Base-by-base conservation (phyloP, 2,888 invertebrate species). In the Heliothis peltigera region DNA sequence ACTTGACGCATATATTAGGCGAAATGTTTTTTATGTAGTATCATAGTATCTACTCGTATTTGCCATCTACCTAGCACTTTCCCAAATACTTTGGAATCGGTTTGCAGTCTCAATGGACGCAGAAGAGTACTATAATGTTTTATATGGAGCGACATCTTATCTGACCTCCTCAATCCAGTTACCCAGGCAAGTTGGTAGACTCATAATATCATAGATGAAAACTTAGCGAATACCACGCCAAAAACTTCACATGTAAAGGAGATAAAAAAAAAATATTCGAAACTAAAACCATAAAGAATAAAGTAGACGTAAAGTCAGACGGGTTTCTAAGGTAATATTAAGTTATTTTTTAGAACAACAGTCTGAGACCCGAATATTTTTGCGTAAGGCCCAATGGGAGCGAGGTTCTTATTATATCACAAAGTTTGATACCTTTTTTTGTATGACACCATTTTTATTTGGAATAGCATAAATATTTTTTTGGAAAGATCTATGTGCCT, bases 331-430 rank as follows among this genome's bases (percentile, higher is more conserved):
- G 57, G 32, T 70, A 68, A 55, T 21, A 28, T 19, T 58, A 8
- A 51, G 42, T 19, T 67, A 55, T 75, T 56, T 46, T 60, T 18
- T 19, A 8, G 28, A 57, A 74, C 17, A 67, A 60, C 56, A 47
- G 44, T 59, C 17, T 46, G 35, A 48, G 61, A 52, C 42, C 19
- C 12, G 6, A 66, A 60, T 42, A 53, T 53, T 48, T 70, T 48
- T 21, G 12, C 10, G 28, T 28, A 47, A 19, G 22, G 18, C 52
- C 75, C 70, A n/a, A 19, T 15, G 75, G 56, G 75, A 61, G 25
- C 7, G 18, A 75, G 69, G 60, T 70, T 70, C 56, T 61, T 70
- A 70, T 75, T 75, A 70, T 75, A 55, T 75, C 4, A n/a, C 18
- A 44, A 70, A 70, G 44, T 75, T 75, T 21, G 52, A 18, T 47